A percentile compares a stretch with the other conserved stretches of the same genome.
These are phyloP conservation scores for Hesperophylax magnus DNA, from an alignment of 1,140 invertebrate species.

Conservation along the genomic window DNA sequence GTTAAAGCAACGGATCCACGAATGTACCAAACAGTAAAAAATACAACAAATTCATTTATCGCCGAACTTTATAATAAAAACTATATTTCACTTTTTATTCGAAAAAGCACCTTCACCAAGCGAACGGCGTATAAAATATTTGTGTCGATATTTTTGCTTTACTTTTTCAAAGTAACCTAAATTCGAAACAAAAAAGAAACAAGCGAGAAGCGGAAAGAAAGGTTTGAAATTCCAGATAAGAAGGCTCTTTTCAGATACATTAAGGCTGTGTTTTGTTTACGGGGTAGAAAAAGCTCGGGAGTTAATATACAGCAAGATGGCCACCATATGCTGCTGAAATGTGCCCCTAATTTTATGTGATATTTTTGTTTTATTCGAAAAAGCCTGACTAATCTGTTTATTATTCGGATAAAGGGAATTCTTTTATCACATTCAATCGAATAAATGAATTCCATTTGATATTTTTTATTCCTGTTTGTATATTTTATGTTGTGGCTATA, in stretches of 20 bases:
- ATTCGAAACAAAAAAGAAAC: slow-evolving; percentile 17
- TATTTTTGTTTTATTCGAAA: background rate
- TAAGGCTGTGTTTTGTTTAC: slow-evolving; percentile 22
- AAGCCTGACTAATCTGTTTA: too few species aligned
- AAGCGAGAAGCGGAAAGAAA: background rate
- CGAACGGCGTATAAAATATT: background rate
- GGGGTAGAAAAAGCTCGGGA: background rate
- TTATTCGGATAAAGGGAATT: too few species aligned
- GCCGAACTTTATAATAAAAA: too few species aligned
- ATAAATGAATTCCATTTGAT: too few species aligned
- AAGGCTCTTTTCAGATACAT: slow-evolving; percentile 23
- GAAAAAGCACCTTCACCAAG: too few species aligned
- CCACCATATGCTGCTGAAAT: background rate
- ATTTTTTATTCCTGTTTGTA: too few species aligned
- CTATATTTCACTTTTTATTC: too few species aligned
- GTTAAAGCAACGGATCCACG: too few species aligned
- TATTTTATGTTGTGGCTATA: too few species aligned
- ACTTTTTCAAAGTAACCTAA: background rate
- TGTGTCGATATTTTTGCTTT: background rate
- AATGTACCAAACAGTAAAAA: too few species aligned
- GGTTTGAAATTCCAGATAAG: slow-evolving; percentile 5
- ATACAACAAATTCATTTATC: too few species aligned
- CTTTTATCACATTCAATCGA: too few species aligned
- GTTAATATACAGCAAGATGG: background rate
- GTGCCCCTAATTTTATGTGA: background rate